Evolutionary conservation across 2,113 vertebrate species (phyloP), one percentile per base, ranked within the genome.

Genomic region (Ictidomys tridecemlineatus): DNA sequence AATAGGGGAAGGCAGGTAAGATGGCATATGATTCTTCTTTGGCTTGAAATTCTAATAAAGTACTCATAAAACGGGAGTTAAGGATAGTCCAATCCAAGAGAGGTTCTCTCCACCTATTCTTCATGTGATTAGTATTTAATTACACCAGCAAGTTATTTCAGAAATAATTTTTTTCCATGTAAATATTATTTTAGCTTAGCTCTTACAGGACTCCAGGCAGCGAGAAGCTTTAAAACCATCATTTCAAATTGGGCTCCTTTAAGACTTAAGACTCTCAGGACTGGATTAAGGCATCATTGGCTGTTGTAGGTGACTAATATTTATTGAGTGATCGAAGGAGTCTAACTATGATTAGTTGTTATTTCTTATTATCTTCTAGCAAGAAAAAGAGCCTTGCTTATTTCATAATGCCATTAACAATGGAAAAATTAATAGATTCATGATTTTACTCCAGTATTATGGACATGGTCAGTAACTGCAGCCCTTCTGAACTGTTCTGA

Each of bases 211-310:
- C 24, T 65, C 1, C 11, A 51, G 69, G 37, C 42, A 83, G 77
- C 95, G 65, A 67, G 86, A 93, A 95, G 76, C 32, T 91, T 92
- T 97, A 90, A 96, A 96, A 79, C 30, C 56, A 91, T 13, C 17
- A 87, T 97, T 76, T 91, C 67, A 92, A 89, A 74, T 95, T 80
- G 53, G 12, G 82, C 94, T 61, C 39, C 90, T 9, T 78, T 76
- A 93, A 86, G 58, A 72, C 91, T 95, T 94, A 93, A 90, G 74
- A 67, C 8, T 69, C 24, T 24, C 70, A 63, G 67, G 45, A 7
- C 74, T 51, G 79, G 74, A 53, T 94, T 93, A 94, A 95, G 39
- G 85, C 70, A 56, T 30, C 17, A 69, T n/a, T 39, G 51, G 37
- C 30, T 76, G 56, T 70, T 28, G 37, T 76, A 8, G 13, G 56